A percentile compares a stretch with the other conserved stretches of the same genome.
phyloP scores from a whole-genome alignment of 2,888 invertebrate genomes.

The Conus canariensis region DNA sequence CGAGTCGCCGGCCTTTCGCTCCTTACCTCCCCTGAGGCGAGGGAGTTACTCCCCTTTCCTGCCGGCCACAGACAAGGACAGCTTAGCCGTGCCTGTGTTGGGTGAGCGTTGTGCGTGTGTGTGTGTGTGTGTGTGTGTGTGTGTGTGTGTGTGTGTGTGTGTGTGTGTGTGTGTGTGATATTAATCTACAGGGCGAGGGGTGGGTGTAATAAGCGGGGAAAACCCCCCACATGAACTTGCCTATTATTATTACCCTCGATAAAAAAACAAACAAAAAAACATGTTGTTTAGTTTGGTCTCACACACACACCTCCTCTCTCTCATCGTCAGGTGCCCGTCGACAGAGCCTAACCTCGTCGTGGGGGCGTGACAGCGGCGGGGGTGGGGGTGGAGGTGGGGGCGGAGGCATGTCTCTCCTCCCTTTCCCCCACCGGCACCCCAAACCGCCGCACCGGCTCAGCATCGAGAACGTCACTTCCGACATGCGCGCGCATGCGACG shows the following conservation, averaged over 20 bases:
- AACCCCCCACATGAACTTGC: no score
- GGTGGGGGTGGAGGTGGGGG: neutral
- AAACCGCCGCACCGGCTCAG: conserved; percentile 52
- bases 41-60: conserved; percentile 53
- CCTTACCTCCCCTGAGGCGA: conserved; percentile 47
- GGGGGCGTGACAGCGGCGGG: conserved; percentile 31
- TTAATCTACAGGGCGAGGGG: neutral
- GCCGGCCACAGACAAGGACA: conserved; percentile 45
- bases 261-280: neutral
- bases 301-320: neutral
- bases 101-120: neutral
- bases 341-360: conserved; percentile 48
- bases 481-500: conserved; percentile 50
- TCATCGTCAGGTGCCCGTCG: conserved; percentile 48
- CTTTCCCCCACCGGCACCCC: conserved; percentile 38
- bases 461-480: conserved; percentile 51
- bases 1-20: conserved; percentile 40
- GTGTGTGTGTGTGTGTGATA: neutral
- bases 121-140: neutral
- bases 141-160: no score
- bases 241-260: no score
- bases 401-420: neutral
- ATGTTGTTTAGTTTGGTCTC: neutral
- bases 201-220: no score
- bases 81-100: conserved; percentile 46